A percentile compares a stretch with the other conserved stretches of the same genome.
These are phyloP conservation scores for Drosophila sproati DNA, from an alignment of 1,140 invertebrate genomes.

Conservation along the genomic window DNA sequence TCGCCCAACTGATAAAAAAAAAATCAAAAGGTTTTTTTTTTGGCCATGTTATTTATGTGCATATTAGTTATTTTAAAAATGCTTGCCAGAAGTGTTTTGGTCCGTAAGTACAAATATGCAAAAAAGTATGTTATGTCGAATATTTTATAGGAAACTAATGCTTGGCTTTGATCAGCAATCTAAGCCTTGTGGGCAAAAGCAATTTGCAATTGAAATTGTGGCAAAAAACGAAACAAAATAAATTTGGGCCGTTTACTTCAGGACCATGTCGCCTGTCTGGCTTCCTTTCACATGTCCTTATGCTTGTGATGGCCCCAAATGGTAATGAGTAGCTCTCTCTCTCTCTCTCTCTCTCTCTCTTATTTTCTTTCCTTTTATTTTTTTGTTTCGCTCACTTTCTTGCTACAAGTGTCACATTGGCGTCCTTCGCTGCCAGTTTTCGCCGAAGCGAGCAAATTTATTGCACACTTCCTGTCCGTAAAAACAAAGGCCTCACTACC, in stretches of 20 bases:
- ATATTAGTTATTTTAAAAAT: not conserved
- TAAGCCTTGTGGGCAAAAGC: conserved; percentile 27
- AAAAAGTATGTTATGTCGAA: not conserved
- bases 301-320: conserved; percentile 68
- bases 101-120: not conserved
- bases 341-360: not conserved
- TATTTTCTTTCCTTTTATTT: not conserved
- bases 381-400: not conserved
- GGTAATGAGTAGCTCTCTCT: conserved; percentile 60
- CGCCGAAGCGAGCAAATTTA: conserved; percentile 58
- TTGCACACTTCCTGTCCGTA: conserved; percentile 67
- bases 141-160: not conserved
- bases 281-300: conserved; percentile 59
- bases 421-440: conserved; percentile 44
- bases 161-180: not conserved
- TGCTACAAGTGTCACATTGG: conserved; percentile 52
- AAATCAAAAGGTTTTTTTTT: too few relatives aligned
- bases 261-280: conserved; percentile 47
- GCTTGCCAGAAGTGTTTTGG: not conserved
- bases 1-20: too few relatives aligned
- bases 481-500: conserved; percentile 28
- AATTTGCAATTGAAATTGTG: conserved; percentile 75
- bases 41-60: too few relatives aligned
- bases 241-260: conserved; percentile 43
- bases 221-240: conserved; percentile 47